These are phyloP conservation scores for Doris montereyensis DNA, from an alignment of 2,888 invertebrate genomes.

Conservation along the genomic window DNA sequence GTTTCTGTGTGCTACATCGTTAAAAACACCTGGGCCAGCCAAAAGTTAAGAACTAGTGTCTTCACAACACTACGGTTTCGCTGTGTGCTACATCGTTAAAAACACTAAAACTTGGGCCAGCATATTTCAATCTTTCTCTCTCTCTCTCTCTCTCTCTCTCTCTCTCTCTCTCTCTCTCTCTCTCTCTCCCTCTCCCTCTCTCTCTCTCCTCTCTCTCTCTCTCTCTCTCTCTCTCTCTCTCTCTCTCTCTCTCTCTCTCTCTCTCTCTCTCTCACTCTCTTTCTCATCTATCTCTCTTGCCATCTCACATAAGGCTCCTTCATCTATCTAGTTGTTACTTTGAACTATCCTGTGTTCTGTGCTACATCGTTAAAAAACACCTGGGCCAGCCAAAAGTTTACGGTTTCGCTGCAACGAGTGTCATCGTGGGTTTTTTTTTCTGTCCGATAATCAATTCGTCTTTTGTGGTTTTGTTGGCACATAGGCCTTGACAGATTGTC, in stretches of 20 bases:
- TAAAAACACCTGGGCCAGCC: no score
- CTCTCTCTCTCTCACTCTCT: neutral
- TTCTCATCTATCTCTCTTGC: no score
- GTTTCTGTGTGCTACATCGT: no score
- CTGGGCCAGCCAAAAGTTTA: no score
- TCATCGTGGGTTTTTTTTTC: neutral
- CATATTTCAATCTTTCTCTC: neutral
- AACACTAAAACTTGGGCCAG: neutral
- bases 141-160: slow-evolving; percentile 24
- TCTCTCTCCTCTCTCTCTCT: neutral
- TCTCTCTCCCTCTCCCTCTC: slow-evolving; percentile 9
- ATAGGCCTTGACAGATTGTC: neutral
- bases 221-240: no score
- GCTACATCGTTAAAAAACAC: no score
- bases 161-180: slow-evolving; percentile 5
- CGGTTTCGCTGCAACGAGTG: no score
- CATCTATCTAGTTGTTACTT: no score
- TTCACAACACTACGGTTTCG: slow-evolving; percentile 24
- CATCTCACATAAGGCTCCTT: no score
- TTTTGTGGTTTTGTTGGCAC: neutral
- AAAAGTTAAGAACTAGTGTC: no score
- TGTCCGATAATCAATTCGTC: neutral
- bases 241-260: neutral
- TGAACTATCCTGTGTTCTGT: no score
- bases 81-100: neutral